Evolutionary conservation across 1,140 invertebrate species (phyloP).

Genomic region (Pseudomyrmex dendroicus): DNA sequence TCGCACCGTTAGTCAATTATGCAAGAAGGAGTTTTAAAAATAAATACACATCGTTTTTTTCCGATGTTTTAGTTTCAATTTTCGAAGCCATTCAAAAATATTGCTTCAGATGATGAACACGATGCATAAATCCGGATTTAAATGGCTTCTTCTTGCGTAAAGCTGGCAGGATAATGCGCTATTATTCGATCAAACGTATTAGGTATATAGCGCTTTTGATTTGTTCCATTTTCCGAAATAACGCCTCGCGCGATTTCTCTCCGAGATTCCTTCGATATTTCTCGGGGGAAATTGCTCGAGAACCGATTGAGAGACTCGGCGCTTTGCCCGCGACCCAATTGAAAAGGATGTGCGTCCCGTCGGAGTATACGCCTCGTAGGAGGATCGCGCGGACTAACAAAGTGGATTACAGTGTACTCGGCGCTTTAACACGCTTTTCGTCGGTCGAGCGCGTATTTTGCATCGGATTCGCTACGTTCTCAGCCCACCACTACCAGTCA

Average conservation of each 20-base stretch:
- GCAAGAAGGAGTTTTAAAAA: slow-evolving; percentile 3
- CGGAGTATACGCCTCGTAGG: not conserved
- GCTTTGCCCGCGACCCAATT: slow-evolving; percentile 6
- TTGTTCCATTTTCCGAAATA: not conserved
- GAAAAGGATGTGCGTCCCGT: slow-evolving; percentile 19
- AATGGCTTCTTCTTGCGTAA: slow-evolving; percentile 16
- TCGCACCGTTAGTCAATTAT: not conserved
- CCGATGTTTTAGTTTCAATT: not conserved
- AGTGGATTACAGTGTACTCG: slow-evolving; percentile 65
- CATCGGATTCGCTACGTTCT: slow-evolving; percentile 54
- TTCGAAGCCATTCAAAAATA: too few species aligned
- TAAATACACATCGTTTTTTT: too few species aligned
- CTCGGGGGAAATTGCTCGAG: not conserved
- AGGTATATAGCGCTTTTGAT: not conserved
- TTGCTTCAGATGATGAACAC: too few species aligned
- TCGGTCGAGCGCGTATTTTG: slow-evolving; percentile 63
- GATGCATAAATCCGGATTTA: not conserved
- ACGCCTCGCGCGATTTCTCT: not conserved
- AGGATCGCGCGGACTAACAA: slow-evolving; percentile 53
- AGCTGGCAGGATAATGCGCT: not conserved
- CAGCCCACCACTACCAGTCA: slow-evolving; percentile 1
- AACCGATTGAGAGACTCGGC: slow-evolving; percentile 22
- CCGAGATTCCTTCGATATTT: slow-evolving; percentile 18
- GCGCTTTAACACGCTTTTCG: slow-evolving; percentile 56
- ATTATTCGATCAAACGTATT: not conserved